Percentiles rank a stretch among this genome's conserved stretches.
phyloP scores from a whole-genome alignment of 2,888 invertebrate genomes.

The Athetis lepigone region DNA sequence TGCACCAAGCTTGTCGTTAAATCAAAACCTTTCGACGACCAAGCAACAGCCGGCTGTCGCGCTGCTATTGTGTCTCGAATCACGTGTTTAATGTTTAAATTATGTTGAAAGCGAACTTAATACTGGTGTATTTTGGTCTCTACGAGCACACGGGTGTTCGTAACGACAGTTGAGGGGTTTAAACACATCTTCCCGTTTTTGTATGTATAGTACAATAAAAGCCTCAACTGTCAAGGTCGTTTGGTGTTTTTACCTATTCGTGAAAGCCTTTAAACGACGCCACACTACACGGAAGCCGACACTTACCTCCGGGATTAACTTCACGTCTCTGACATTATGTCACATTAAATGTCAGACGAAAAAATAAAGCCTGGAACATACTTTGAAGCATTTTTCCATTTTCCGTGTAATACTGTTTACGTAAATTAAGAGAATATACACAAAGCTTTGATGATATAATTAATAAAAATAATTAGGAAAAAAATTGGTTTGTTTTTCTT shows the following conservation, averaged over 20 bases:
- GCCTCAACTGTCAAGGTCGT: constrained; percentile 18
- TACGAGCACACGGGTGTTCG: too few relatives aligned
- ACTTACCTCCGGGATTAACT: constrained; percentile 42
- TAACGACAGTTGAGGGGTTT: too few relatives aligned
- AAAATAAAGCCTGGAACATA: constrained; percentile 8
- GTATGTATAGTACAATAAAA: background rate
- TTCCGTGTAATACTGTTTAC: background rate
- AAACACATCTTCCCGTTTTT: background rate
- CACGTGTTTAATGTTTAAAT: too few relatives aligned
- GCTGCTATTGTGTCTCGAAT: too few relatives aligned
- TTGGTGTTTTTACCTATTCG: constrained; percentile 8
- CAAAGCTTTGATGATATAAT: too few relatives aligned
- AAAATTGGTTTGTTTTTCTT: too few relatives aligned
- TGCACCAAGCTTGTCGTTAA: too few relatives aligned
- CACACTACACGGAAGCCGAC: constrained; percentile 17
- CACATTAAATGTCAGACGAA: constrained; percentile 1
- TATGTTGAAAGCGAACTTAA: too few relatives aligned
- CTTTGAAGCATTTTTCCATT: background rate
- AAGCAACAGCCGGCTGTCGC: too few relatives aligned
- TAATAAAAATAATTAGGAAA: too few relatives aligned
- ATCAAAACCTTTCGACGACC: too few relatives aligned
- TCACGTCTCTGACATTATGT: constrained; percentile 14
- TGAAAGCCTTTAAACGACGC: constrained; percentile 22
- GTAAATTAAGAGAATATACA: background rate
- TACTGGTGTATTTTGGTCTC: too few relatives aligned